A percentile compares a stretch with the other conserved stretches of the same genome.
These are phyloP conservation scores for Potamilus streckersoni DNA, from an alignment of 1,140 invertebrate species.

Conservation along the genomic window DNA sequence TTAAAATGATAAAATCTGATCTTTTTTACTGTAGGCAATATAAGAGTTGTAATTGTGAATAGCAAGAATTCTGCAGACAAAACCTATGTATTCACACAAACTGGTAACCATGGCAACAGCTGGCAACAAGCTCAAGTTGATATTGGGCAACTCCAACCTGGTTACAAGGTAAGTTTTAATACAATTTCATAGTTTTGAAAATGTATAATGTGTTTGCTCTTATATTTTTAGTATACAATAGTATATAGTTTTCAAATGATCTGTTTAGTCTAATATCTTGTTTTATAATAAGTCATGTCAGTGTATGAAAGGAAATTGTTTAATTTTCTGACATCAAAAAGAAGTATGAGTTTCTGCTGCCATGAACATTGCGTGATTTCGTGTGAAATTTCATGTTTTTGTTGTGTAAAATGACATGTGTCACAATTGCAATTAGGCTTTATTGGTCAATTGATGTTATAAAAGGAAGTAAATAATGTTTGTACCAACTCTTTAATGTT, in stretches of 20 bases:
- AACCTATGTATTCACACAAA: slow-evolving; percentile 40
- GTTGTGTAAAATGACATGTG: too few relatives aligned
- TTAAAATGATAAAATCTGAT: background rate
- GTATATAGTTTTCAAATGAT: background rate
- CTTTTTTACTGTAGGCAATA: slow-evolving; percentile 36
- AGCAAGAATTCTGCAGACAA: slow-evolving; percentile 30
- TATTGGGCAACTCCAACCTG: slow-evolving; percentile 45
- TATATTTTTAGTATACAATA: slow-evolving; percentile 2
- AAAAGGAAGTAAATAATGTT: too few relatives aligned
- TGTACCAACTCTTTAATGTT: too few relatives aligned
- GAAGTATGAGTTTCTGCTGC: too few relatives aligned
- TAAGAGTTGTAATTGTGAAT: slow-evolving; percentile 45
- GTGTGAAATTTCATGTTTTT: too few relatives aligned
- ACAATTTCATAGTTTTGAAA: background rate
- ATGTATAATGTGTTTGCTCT: background rate
- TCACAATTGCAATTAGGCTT: too few relatives aligned
- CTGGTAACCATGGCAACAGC: slow-evolving; percentile 41
- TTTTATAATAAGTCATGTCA: too few relatives aligned
- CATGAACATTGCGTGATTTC: too few relatives aligned
- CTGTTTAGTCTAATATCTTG: too few relatives aligned
- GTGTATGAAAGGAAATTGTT: too few relatives aligned
- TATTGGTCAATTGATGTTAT: too few relatives aligned
- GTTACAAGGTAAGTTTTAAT: slow-evolving; percentile 49
- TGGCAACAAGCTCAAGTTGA: slow-evolving; percentile 52
- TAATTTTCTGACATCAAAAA: too few relatives aligned